A percentile compares a stretch with the other conserved stretches of the same genome.
phyloP scores from a whole-genome alignment of 2,113 vertebrate genomes.

The Pardalotus punctatus region DNA sequence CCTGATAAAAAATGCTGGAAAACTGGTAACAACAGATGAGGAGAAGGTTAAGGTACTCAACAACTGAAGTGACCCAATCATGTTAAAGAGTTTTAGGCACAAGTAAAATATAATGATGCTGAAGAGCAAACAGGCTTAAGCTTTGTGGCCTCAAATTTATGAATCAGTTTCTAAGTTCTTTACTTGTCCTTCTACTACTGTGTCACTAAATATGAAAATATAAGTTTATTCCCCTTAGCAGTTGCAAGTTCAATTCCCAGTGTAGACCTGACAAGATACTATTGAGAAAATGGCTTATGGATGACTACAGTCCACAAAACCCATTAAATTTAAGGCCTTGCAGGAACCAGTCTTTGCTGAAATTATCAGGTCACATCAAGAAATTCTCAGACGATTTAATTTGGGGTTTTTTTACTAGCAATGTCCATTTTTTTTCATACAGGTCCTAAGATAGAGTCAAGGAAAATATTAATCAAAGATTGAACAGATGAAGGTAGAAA shows the following conservation, averaged over 20 bases:
- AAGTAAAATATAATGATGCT: background rate
- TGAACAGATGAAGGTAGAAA: background rate
- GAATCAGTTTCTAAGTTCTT: accelerated
- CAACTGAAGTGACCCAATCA: background rate
- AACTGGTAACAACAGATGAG: background rate
- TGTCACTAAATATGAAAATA: background rate
- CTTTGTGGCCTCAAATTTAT: background rate
- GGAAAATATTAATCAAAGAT: background rate
- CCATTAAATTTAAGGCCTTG: background rate
- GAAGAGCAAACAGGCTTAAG: background rate
- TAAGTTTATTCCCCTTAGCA: background rate
- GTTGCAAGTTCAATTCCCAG: background rate
- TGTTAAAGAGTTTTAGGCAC: background rate
- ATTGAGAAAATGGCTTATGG: background rate
- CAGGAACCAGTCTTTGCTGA: background rate
- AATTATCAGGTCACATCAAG: background rate
- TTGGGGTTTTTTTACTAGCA: background rate
- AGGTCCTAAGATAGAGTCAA: background rate
- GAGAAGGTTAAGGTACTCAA: background rate
- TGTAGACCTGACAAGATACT: background rate
- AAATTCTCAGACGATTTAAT: background rate
- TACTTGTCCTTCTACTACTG: background rate
- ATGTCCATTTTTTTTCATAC: background rate
- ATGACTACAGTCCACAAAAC: background rate
- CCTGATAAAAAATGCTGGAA: background rate